Conservation (phyloP, 2,888 invertebrate species). For the Oligia strigilis region DNA sequence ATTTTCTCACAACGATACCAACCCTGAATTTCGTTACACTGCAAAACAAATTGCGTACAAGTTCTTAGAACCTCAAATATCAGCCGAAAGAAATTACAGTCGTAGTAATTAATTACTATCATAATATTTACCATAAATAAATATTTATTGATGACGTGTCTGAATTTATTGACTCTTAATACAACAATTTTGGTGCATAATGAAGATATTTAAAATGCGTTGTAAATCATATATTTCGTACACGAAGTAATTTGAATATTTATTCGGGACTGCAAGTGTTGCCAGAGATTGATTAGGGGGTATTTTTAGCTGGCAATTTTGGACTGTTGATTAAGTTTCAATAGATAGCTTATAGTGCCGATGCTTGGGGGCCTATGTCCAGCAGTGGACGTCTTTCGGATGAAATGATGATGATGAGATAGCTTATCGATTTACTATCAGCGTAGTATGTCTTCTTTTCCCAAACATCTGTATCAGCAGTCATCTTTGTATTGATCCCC, state of each 20-base stretch:
- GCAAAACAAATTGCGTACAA: conserved; percentile 84
- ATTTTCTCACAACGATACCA: conserved; percentile 48
- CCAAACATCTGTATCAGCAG: too few species aligned
- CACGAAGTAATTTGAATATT: conserved; percentile 63
- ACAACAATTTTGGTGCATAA: conserved; percentile 67
- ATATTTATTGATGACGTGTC: conserved; percentile 81
- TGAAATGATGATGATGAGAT: too few species aligned
- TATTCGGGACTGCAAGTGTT: conserved; percentile 47
- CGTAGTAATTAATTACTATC: conserved; percentile 79
- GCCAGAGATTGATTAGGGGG: conserved; percentile 16
- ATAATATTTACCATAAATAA: conserved; percentile 80
- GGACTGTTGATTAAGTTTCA: neutral
- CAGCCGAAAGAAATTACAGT: conserved; percentile 74
- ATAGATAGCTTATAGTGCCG: neutral
- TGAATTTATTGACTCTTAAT: conserved; percentile 78
- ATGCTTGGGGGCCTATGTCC: too few species aligned
- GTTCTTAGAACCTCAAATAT: conserved; percentile 83
- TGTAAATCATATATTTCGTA: conserved; percentile 68
- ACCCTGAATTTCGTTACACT: conserved; percentile 70
- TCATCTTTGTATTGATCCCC: neutral
- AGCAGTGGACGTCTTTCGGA: too few species aligned
- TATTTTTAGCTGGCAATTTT: conserved; percentile 37
- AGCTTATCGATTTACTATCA: neutral
- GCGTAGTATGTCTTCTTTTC: too few species aligned
- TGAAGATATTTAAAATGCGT: conserved; percentile 74